Percentiles rank a stretch among this genome's conserved stretches.
Evolutionary conservation across 1,140 invertebrate species (phyloP).

Genomic region (Hypothenemus hampei): DNA sequence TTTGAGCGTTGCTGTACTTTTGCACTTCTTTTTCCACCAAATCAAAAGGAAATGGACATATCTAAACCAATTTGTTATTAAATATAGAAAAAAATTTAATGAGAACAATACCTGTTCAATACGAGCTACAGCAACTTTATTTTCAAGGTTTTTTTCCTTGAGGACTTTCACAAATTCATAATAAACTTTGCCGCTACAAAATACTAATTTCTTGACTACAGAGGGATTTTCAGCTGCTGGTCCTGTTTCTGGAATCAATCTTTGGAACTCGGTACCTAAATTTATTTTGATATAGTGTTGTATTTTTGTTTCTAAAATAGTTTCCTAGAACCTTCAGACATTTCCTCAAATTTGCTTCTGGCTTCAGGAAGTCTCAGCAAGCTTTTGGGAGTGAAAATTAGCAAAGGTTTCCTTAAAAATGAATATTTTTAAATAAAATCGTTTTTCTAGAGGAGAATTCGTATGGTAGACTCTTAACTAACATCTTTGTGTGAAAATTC

Average conservation of each 20-base stretch:
- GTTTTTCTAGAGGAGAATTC: too few relatives aligned
- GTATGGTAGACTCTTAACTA: too few relatives aligned
- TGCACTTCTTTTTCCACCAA: slow-evolving; percentile 61
- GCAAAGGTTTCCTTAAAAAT: slow-evolving; percentile 63
- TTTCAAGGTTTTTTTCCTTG: slow-evolving; percentile 55
- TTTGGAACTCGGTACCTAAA: slow-evolving; percentile 45
- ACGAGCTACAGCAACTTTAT: slow-evolving; percentile 64
- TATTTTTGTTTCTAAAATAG: neutral
- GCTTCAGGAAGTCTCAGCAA: slow-evolving; percentile 67
- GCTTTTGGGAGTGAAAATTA: slow-evolving; percentile 78
- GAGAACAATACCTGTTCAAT: slow-evolving; percentile 70
- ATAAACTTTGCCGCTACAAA: slow-evolving; percentile 81
- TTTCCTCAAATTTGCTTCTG: slow-evolving; percentile 65
- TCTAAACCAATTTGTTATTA: slow-evolving; percentile 49
- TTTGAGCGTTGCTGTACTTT: slow-evolving; percentile 67
- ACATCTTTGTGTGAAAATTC: too few relatives aligned
- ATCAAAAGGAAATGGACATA: slow-evolving; percentile 79
- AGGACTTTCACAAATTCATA: slow-evolving; percentile 72
- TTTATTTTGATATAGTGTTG: neutral
- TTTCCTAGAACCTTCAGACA: slow-evolving; percentile 50
- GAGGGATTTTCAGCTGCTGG: slow-evolving; percentile 52
- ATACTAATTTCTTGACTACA: slow-evolving; percentile 65
- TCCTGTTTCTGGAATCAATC: slow-evolving; percentile 57
- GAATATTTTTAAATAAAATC: neutral
- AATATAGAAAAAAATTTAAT: neutral